Evolutionary conservation across 2,888 invertebrate species (phyloP).

Genomic region (Syrista parreyssii): DNA sequence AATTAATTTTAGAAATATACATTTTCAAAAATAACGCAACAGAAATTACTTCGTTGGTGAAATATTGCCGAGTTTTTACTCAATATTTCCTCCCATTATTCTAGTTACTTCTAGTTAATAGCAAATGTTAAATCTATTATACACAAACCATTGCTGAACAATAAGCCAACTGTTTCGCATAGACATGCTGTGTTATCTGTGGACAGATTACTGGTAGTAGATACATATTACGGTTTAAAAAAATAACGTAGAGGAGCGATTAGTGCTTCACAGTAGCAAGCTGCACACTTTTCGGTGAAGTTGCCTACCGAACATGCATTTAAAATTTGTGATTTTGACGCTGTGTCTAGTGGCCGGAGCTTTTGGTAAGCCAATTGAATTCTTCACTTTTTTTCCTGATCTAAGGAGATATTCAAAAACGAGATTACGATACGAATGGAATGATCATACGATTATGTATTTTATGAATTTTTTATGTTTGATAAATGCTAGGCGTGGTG

Average conservation of each 20-base stretch:
- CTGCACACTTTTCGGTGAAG: background rate
- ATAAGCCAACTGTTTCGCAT: too few relatives aligned
- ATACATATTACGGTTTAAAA: background rate
- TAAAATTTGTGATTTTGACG: background rate
- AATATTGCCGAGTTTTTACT: too few relatives aligned
- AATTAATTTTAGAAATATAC: too few relatives aligned
- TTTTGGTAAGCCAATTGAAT: background rate
- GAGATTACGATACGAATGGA: background rate
- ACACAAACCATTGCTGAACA: too few relatives aligned
- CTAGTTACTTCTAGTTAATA: too few relatives aligned
- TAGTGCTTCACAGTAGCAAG: background rate
- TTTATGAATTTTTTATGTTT: background rate
- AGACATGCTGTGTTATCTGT: too few relatives aligned
- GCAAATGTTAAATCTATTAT: too few relatives aligned
- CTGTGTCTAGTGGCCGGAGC: background rate
- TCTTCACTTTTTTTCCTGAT: background rate
- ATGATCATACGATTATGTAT: background rate
- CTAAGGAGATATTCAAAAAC: background rate
- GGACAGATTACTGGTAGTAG: background rate
- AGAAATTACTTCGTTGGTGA: too few relatives aligned
- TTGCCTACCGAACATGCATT: background rate
- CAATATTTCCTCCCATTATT: too few relatives aligned
- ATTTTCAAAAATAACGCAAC: too few relatives aligned
- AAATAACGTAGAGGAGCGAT: background rate
- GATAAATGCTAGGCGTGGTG: too few relatives aligned